Percentiles rank a stretch among this genome's conserved stretches.
Evolutionary conservation across 2,888 invertebrate genomes (phyloP).

Genomic region (Leptinotarsa rubiginosa): DNA sequence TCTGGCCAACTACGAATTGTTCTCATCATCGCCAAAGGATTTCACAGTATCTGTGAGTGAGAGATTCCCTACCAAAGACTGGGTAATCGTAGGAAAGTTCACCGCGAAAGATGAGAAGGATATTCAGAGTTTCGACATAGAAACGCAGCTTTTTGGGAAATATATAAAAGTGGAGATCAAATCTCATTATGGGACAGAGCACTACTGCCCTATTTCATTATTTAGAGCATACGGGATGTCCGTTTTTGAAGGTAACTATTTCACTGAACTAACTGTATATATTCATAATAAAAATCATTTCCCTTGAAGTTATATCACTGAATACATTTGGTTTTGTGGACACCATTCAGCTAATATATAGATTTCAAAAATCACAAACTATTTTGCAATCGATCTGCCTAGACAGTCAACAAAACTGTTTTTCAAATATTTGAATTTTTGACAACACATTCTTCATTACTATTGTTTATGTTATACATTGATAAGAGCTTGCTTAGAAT

Average conservation of each 20-base stretch:
- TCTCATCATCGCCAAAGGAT: slow-evolving; percentile 95
- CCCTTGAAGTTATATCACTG: no score
- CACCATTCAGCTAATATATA: no score
- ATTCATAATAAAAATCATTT: no score
- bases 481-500: no score
- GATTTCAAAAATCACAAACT: no score
- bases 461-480: no score
- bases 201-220: slow-evolving; percentile 97
- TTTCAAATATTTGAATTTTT: no score
- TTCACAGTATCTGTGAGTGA: slow-evolving; percentile 90
- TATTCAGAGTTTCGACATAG: slow-evolving; percentile 86
- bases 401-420: no score
- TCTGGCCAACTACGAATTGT: slow-evolving; percentile 96
- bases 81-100: slow-evolving; percentile 90
- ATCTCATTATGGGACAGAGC: slow-evolving; percentile 95
- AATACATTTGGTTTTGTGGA: no score
- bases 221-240: slow-evolving; percentile 94
- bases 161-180: slow-evolving; percentile 91
- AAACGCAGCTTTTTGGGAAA: slow-evolving; percentile 86
- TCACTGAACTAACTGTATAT: not conserved
- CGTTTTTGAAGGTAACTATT: slow-evolving; percentile 78
- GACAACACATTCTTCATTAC: no score
- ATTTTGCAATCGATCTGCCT: no score
- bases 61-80: slow-evolving; percentile 90
- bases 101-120: slow-evolving; percentile 87